These are phyloP conservation scores for Phyllotreta striolata DNA, from an alignment of 2,888 invertebrate genomes.

Conservation along the genomic window DNA sequence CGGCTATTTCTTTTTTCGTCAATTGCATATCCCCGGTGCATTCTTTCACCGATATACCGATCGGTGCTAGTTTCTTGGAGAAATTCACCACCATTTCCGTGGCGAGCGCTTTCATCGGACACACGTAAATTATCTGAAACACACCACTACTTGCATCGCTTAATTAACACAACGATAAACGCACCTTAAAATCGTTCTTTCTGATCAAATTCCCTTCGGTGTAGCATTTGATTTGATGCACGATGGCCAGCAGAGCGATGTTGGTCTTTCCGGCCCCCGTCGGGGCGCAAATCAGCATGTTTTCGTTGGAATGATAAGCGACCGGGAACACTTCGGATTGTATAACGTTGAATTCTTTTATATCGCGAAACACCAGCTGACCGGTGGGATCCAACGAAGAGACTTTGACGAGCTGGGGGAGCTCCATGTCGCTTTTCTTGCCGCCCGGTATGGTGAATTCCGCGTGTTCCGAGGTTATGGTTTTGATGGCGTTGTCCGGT, in stretches of 20 bases:
- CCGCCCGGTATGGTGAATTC: constrained; percentile 85
- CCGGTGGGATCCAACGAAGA: constrained; percentile 74
- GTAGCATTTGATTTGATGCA: constrained; percentile 89
- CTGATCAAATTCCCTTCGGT: constrained; percentile 82
- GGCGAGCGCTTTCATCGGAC: constrained; percentile 99
- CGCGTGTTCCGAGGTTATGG: constrained; percentile 79
- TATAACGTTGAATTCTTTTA: constrained; percentile 88
- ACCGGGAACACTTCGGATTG: constrained; percentile 95
- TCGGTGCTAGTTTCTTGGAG: constrained; percentile 76
- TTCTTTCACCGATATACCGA: constrained; percentile 88
- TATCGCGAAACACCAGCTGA: constrained; percentile 87
- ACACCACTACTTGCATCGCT: constrained; percentile 26
- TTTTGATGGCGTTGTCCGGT: constrained; percentile 80
- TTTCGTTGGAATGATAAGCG: constrained; percentile 96
- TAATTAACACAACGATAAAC: no score
- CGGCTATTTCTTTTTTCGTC: constrained; percentile 90
- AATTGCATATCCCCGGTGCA: constrained; percentile 98
- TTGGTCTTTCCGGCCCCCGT: constrained; percentile 99
- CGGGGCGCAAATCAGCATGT: constrained; percentile 96
- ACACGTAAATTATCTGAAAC: constrained; percentile 92
- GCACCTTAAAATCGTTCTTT: constrained; percentile 91
- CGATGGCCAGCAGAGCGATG: constrained; percentile 91
- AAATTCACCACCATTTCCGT: constrained; percentile 98
- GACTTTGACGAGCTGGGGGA: constrained; percentile 61
- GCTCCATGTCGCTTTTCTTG: constrained; percentile 67